Conservation (phyloP, 2,113 vertebrate genomes). For the Benitochromis conjunctus region DNA sequence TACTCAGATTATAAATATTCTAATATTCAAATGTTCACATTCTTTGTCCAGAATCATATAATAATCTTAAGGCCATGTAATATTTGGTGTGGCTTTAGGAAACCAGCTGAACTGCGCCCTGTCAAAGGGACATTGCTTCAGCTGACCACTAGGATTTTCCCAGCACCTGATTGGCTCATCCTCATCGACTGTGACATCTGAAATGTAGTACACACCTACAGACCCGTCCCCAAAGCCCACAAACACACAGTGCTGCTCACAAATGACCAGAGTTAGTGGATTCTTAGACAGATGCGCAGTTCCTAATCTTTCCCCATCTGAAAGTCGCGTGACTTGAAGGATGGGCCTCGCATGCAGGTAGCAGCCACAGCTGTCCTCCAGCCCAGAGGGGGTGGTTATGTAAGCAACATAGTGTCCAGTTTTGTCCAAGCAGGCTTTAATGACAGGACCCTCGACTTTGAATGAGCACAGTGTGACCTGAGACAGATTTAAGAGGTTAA, state of each 20-base stretch:
- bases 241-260: conserved; percentile 55
- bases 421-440: conserved; percentile 55
- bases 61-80: conserved; percentile 40
- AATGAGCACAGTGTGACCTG: conserved; percentile 62
- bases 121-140: conserved; percentile 35
- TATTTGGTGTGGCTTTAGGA: conserved; percentile 41
- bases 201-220: conserved; percentile 69
- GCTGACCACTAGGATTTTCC: background rate
- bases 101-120: conserved; percentile 29
- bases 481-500: conserved; percentile 68
- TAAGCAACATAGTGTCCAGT: conserved; percentile 61
- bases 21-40: background rate
- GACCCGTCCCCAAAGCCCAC: conserved; percentile 78
- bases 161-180: background rate
- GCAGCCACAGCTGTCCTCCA: conserved; percentile 33
- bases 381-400: conserved; percentile 15
- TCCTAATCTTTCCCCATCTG: conserved; percentile 64
- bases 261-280: conserved; percentile 48
- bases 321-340: conserved; percentile 60
- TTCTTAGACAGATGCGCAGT: conserved; percentile 57
- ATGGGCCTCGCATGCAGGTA: conserved; percentile 45
- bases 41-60: background rate
- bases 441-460: conserved; percentile 48
- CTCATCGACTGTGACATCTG: background rate
- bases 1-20: background rate